These are phyloP conservation scores for Pteronura brasiliensis DNA, from an alignment of 2,113 vertebrate genomes.

Conservation along the genomic window DNA sequence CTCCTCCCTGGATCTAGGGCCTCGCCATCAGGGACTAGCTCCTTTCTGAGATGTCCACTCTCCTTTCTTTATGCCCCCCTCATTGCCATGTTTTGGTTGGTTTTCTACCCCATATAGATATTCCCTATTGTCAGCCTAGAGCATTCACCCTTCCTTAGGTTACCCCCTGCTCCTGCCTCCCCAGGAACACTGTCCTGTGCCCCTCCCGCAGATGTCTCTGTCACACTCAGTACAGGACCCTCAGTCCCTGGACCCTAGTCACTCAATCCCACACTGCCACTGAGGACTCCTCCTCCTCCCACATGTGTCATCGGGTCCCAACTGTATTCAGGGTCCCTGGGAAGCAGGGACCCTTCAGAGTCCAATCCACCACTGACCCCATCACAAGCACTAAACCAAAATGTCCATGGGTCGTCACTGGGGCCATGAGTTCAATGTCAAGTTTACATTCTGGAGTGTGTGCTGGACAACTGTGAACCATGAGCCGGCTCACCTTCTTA, in stretches of 20 bases:
- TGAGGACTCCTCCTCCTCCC: background rate
- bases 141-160: accelerated
- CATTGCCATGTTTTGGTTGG: background rate
- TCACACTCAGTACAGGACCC: too few relatives aligned
- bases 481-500: background rate
- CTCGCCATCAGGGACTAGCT: background rate
- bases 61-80: background rate
- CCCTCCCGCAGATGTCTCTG: accelerated
- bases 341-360: background rate
- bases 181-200: background rate
- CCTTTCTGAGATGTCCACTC: background rate
- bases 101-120: background rate
- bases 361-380: background rate
- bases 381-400: background rate
- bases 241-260: background rate
- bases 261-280: background rate
- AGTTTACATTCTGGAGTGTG: background rate
- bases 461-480: background rate
- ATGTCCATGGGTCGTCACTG: accelerated
- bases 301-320: too few relatives aligned
- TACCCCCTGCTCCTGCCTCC: accelerated
- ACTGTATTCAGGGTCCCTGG: accelerated
- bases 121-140: background rate
- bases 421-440: accelerated
- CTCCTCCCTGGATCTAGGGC: background rate